Percentiles rank a stretch among this genome's conserved stretches.
Evolutionary conservation across 2,113 vertebrate species (phyloP).

Genomic region (Ahaetulla prasina): DNA sequence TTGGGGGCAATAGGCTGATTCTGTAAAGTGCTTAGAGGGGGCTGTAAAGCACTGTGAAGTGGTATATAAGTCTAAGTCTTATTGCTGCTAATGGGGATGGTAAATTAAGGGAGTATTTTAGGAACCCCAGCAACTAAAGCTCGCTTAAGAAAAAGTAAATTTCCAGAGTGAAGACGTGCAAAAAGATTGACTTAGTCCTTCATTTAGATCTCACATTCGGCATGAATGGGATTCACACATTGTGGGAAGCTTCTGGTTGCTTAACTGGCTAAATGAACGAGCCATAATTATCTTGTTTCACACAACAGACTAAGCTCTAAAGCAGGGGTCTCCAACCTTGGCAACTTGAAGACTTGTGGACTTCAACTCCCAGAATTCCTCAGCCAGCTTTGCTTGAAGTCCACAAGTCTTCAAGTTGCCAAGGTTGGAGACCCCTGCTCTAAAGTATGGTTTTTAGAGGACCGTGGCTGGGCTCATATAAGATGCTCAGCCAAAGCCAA

Average conservation of each 20-base stretch:
- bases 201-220: background rate
- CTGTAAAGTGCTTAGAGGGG: no score
- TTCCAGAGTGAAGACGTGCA: background rate
- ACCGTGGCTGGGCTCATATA: background rate
- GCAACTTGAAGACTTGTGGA: no score
- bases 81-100: no score
- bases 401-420: no score
- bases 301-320: background rate
- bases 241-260: background rate
- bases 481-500: background rate
- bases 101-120: background rate
- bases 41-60: no score
- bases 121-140: background rate
- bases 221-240: background rate
- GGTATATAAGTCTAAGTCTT: no score
- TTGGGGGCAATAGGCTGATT: no score
- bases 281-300: background rate
- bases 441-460: background rate
- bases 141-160: background rate
- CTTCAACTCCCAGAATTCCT: no score
- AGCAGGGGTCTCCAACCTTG: no score
- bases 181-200: background rate
- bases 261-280: background rate
- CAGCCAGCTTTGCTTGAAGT: no score
- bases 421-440: no score